These are phyloP conservation scores for Holothuria glaberrima DNA, from an alignment of 35 echinoderm and acorn worm species.

Conservation along the genomic window DNA sequence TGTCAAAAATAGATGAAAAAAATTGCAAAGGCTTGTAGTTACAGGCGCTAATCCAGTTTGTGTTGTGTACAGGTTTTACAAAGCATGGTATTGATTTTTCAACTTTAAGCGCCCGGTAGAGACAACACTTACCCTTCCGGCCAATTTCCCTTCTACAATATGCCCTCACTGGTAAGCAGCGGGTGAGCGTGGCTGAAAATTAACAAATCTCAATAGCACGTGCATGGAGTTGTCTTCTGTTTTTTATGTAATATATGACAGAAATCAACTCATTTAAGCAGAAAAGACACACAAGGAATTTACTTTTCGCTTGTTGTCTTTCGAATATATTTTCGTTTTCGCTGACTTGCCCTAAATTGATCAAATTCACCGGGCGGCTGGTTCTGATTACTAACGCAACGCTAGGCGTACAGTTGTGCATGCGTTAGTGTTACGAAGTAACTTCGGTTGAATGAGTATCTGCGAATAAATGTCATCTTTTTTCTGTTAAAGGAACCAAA, in stretches of 20 bases:
- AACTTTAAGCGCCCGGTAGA: background rate
- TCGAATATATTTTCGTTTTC: slow-evolving; percentile 43
- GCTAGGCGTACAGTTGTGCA: background rate
- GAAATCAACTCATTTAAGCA: slow-evolving; percentile 44
- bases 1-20: no score
- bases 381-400: slow-evolving; percentile 25
- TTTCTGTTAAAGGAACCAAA: slow-evolving; percentile 20
- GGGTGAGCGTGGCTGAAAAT: slow-evolving; percentile 41
- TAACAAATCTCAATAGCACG: slow-evolving; percentile 44
- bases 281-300: slow-evolving; percentile 22
- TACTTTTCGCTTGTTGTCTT: slow-evolving; percentile 22
- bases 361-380: slow-evolving; percentile 38
- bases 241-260: slow-evolving; percentile 2
- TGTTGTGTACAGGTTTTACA: slow-evolving; percentile 40
- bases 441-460: slow-evolving; percentile 11
- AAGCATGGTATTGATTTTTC: slow-evolving; percentile 38
- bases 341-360: slow-evolving; percentile 49
- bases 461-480: slow-evolving; percentile 33
- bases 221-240: slow-evolving; percentile 9
- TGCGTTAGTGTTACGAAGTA: slow-evolving; percentile 36
- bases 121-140: slow-evolving; percentile 22
- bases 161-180: background rate
- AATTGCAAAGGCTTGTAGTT: slow-evolving; percentile 32
- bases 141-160: slow-evolving; percentile 42
- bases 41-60: slow-evolving; percentile 51